A percentile compares a stretch with the other conserved stretches of the same genome.
Conservation (phyloP, 2,888 invertebrate genomes). For the Steromphala cineraria region DNA sequence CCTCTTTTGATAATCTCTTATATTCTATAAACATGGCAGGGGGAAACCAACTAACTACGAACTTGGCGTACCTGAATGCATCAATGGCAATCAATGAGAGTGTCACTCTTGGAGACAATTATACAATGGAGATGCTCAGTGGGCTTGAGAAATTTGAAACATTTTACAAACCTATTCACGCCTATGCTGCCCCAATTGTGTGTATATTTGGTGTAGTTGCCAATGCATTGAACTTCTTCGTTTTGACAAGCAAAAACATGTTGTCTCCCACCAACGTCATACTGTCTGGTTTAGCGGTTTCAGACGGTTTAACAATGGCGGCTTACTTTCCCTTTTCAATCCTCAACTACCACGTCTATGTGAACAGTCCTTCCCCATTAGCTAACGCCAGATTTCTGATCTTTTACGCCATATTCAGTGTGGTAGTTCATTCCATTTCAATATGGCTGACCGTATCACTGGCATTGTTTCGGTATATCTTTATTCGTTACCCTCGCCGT, state of each 20-base stretch:
- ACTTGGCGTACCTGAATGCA: no score
- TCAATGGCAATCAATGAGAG: no score
- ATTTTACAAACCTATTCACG: slow-evolving; percentile 80
- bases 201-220: slow-evolving; percentile 93
- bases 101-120: no score
- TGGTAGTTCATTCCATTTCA: slow-evolving; percentile 91
- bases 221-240: slow-evolving; percentile 92
- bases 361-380: slow-evolving; percentile 58
- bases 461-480: slow-evolving; percentile 91
- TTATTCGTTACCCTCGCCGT: slow-evolving; percentile 81
- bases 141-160: not conserved
- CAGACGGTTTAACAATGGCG: slow-evolving; percentile 90
- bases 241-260: slow-evolving; percentile 93
- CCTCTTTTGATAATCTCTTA: no score
- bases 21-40: no score
- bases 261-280: slow-evolving; percentile 92
- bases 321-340: slow-evolving; percentile 94
- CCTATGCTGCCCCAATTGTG: slow-evolving; percentile 89
- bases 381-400: slow-evolving; percentile 74
- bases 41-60: no score
- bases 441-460: slow-evolving; percentile 95
- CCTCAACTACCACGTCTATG: slow-evolving; percentile 77
- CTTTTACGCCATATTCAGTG: slow-evolving; percentile 92
- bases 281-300: slow-evolving; percentile 88
- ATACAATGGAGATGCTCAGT: not conserved